These are phyloP conservation scores for Bergia puertoricense DNA, from an alignment of 92 coral and sea anemone species.

Conservation along the genomic window DNA sequence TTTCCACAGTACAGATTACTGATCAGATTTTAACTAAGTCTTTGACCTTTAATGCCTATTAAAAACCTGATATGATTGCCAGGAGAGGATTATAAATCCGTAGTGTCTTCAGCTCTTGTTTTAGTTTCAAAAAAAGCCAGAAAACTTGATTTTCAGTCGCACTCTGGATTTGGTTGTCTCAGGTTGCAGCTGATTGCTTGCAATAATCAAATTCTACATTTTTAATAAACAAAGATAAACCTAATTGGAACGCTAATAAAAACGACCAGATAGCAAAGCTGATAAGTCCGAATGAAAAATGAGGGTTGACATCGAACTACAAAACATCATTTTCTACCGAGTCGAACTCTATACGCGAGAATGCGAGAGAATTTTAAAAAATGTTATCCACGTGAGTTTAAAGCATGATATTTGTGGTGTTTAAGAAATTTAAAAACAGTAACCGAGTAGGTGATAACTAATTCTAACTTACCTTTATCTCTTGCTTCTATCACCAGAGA, in stretches of 20 bases:
- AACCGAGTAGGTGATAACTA: background rate
- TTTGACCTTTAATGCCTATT: conserved; percentile 4
- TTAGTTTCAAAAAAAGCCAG: background rate
- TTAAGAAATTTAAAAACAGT: background rate
- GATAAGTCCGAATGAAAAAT: background rate
- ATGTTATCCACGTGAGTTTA: no score
- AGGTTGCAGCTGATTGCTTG: background rate
- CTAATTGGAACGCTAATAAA: background rate
- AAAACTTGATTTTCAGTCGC: background rate
- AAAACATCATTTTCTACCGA: background rate
- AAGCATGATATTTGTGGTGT: no score
- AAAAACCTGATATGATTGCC: background rate
- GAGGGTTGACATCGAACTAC: background rate
- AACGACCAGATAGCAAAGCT: no score
- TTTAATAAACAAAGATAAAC: background rate
- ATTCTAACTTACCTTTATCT: conserved; percentile 19
- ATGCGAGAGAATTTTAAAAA: background rate
- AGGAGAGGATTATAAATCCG: background rate
- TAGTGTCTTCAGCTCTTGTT: background rate
- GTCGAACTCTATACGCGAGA: background rate
- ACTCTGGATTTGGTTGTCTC: background rate
- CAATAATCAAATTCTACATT: background rate
- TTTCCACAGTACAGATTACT: conserved; percentile 15
- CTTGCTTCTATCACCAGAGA: conserved; percentile 38
- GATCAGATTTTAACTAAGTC: background rate